Evolutionary conservation across 2,113 vertebrate genomes (phyloP).

Genomic region (Paramormyrops kingsleyae): DNA sequence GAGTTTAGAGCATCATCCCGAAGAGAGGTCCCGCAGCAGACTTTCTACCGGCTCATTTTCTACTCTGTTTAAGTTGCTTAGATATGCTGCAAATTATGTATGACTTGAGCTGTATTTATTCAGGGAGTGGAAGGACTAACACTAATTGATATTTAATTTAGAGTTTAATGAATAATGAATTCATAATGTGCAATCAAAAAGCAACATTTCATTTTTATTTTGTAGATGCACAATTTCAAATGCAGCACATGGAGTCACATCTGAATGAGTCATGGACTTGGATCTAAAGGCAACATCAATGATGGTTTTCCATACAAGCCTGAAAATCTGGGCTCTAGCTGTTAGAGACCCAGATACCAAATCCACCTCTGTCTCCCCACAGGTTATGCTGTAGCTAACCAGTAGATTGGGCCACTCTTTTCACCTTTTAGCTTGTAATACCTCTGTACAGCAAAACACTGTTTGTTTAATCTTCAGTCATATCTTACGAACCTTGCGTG

Average conservation of each 20-base stretch:
- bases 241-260: not conserved
- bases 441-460: not conserved
- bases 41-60: not conserved
- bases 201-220: not conserved
- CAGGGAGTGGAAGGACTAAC: not conserved
- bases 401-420: not conserved
- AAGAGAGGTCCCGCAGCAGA: not conserved
- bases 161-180: not conserved
- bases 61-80: not conserved
- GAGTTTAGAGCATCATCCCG: not conserved
- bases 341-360: not conserved
- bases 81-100: not conserved
- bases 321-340: not conserved
- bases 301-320: not conserved
- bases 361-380: not conserved
- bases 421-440: not conserved
- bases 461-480: not conserved
- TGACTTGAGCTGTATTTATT: not conserved
- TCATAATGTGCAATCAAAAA: not conserved
- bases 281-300: not conserved
- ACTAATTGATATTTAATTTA: not conserved
- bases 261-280: not conserved
- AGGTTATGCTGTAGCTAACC: not conserved
- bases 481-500: not conserved
- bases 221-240: not conserved